Evolutionary conservation across 2,113 vertebrate genomes (phyloP).

Genomic region (Paradoxurus hermaphroditus): DNA sequence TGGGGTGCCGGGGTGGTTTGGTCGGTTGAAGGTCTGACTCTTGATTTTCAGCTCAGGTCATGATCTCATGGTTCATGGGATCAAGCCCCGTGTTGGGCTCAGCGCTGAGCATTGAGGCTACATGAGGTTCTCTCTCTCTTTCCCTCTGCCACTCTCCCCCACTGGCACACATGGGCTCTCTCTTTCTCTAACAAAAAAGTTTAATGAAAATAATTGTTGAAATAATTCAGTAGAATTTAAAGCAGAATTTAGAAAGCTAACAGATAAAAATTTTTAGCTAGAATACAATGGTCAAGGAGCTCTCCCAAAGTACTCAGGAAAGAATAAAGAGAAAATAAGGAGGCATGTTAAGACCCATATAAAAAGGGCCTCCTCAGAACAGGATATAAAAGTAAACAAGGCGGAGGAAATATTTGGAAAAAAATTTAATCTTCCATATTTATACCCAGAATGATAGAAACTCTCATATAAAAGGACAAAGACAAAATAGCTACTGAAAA

Average conservation of each 20-base stretch:
- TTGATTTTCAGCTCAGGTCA: too few relatives aligned
- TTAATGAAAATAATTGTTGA: not conserved
- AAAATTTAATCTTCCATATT: not conserved
- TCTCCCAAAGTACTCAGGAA: not conserved
- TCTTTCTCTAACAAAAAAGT: too few relatives aligned
- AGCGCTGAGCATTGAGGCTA: too few relatives aligned
- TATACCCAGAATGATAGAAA: not conserved
- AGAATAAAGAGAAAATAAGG: not conserved
- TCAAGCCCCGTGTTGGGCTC: too few relatives aligned
- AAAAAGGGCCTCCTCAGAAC: not conserved
- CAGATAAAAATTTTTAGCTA: not conserved
- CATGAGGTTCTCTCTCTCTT: too few relatives aligned
- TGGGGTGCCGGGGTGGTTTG: not conserved
- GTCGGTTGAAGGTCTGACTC: too few relatives aligned
- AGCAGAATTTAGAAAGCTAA: not conserved
- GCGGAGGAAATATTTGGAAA: not conserved
- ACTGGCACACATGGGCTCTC: too few relatives aligned
- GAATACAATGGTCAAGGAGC: not conserved
- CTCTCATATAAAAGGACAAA: not conserved
- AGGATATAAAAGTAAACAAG: not conserved
- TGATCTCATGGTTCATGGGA: too few relatives aligned
- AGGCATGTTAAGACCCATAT: not conserved
- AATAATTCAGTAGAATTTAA: not conserved
- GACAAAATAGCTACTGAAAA: not conserved
- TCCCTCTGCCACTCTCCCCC: too few relatives aligned